Percentiles rank a stretch among this genome's conserved stretches.
phyloP scores from a whole-genome alignment of 2,888 invertebrate genomes.

The Phalangium opilio region DNA sequence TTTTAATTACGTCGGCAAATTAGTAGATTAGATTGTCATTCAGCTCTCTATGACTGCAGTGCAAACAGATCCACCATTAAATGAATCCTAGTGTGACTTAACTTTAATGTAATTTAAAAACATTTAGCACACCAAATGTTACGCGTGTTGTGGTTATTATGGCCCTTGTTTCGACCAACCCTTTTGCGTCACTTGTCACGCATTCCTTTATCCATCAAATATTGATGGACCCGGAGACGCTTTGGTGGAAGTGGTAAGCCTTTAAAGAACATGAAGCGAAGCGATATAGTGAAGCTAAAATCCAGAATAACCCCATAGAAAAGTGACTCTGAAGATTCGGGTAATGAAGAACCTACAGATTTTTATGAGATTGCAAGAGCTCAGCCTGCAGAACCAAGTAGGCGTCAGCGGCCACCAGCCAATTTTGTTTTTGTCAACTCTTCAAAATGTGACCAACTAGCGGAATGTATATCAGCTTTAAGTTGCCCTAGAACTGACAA shows the following conservation, averaged over 20 bases:
- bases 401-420: conserved; percentile 16
- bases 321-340: conserved; percentile 81
- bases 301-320: conserved; percentile 34
- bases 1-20: no score
- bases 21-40: no score
- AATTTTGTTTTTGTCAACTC: conserved; percentile 11
- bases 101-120: no score
- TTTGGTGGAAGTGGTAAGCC: background rate
- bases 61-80: no score
- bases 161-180: conserved; percentile 81
- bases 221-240: conserved; percentile 30
- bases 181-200: conserved; percentile 77
- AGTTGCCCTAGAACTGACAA: conserved; percentile 40
- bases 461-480: conserved; percentile 45
- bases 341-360: conserved; percentile 82
- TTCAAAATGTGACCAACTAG: conserved; percentile 37
- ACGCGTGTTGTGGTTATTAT: conserved; percentile 79
- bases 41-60: no score
- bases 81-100: no score
- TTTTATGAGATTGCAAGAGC: conserved; percentile 24
- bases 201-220: conserved; percentile 75
- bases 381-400: conserved; percentile 9
- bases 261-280: background rate
- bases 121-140: conserved; percentile 51
- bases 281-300: background rate